Evolutionary conservation across 2,888 invertebrate genomes (phyloP).

Genomic region (Amblyjoppa proteus): DNA sequence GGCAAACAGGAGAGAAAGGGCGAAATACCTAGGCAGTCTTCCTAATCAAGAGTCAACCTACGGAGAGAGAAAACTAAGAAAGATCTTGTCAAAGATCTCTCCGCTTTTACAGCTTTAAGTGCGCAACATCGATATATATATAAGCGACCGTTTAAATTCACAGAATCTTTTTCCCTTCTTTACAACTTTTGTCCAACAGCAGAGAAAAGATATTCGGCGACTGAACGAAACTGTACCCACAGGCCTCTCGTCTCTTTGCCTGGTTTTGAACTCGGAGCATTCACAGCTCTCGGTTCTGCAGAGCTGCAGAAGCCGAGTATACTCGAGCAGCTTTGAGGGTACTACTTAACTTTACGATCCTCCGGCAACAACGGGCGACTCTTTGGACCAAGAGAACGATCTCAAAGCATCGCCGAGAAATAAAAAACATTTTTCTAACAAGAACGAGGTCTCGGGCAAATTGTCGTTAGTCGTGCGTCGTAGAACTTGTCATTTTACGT

Average conservation of each 20-base stretch:
- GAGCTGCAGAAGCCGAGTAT: slow-evolving; percentile 37
- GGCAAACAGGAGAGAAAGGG: slow-evolving; percentile 9
- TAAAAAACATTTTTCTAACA: slow-evolving; percentile 67
- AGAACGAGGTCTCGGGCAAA: slow-evolving; percentile 70
- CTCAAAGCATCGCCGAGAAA: slow-evolving; percentile 54
- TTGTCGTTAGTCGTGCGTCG: slow-evolving; percentile 45
- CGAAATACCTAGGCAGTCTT: slow-evolving; percentile 34
- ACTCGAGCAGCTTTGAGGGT: slow-evolving; percentile 68
- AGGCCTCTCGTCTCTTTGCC: neutral
- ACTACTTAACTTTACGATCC: slow-evolving; percentile 79
- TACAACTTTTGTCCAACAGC: slow-evolving; percentile 6
- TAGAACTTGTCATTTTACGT: slow-evolving; percentile 13
- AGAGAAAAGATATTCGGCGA: neutral
- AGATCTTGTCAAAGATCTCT: slow-evolving; percentile 71
- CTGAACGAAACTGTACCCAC: slow-evolving; percentile 3
- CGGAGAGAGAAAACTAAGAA: slow-evolving; percentile 7
- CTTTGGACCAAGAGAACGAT: slow-evolving; percentile 49
- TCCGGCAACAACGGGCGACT: slow-evolving; percentile 49
- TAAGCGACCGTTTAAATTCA: neutral
- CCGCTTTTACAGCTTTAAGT: slow-evolving; percentile 68
- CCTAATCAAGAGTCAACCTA: slow-evolving; percentile 48
- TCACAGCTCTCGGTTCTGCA: neutral
- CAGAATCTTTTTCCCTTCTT: neutral
- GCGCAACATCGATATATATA: neutral
- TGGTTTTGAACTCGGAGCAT: slow-evolving; percentile 9